Evolutionary conservation across 2,113 vertebrate genomes (phyloP).

Genomic region (Pteronura brasiliensis): DNA sequence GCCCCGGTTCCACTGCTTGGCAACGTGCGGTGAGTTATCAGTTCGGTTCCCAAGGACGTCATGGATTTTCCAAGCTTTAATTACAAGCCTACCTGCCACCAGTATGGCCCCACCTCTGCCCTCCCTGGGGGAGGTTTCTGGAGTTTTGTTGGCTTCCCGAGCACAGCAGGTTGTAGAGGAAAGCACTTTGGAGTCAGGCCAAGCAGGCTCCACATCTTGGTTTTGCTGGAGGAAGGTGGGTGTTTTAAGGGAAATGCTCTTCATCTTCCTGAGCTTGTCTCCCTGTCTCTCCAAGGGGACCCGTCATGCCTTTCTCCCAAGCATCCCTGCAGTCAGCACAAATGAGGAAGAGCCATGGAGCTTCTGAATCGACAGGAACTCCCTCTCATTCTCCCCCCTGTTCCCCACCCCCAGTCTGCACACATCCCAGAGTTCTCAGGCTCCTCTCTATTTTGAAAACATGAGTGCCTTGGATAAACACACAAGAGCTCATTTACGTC

Average conservation of each 20-base stretch:
- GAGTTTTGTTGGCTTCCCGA: neutral
- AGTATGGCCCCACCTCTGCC: neutral
- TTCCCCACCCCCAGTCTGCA: accelerated
- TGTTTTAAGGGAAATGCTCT: neutral
- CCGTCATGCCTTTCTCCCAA: neutral
- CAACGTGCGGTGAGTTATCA: neutral
- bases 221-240: neutral
- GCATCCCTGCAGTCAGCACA: neutral
- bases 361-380: accelerated
- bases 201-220: neutral
- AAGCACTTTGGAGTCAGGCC: neutral
- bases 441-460: neutral
- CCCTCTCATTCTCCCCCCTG: neutral
- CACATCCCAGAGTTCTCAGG: neutral
- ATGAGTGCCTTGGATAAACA: neutral
- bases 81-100: constrained; percentile 6
- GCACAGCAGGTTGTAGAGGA: neutral
- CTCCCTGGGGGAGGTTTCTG: neutral
- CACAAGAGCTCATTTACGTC: accelerated
- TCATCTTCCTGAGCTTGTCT: neutral
- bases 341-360: neutral
- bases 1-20: neutral
- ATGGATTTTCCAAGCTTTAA: constrained; percentile 53
- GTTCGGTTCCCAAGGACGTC: constrained; percentile 34
- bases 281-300: neutral